phyloP scores from a whole-genome alignment of 1,140 invertebrate genomes.

The Drosophila subobscura region DNA sequence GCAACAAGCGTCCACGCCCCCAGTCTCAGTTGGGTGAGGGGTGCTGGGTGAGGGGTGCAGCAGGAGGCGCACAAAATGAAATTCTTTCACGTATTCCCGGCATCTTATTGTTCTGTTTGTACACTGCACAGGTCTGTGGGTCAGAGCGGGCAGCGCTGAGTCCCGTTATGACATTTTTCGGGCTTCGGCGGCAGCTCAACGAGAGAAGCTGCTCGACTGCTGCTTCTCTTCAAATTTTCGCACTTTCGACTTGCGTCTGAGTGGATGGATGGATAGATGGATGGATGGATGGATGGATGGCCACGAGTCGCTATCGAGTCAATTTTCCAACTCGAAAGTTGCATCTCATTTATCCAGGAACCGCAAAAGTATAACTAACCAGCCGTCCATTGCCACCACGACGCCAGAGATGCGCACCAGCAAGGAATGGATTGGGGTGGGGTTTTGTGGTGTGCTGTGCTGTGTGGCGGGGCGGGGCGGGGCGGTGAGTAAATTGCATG shows the following conservation, averaged over 20 bases:
- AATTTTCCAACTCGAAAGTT: slow-evolving; percentile 13
- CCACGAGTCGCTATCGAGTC: too few species aligned
- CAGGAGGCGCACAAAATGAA: background rate
- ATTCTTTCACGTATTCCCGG: background rate
- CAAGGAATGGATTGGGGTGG: too few species aligned
- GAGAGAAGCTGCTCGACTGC: background rate
- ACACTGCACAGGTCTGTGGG: background rate
- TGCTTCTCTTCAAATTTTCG: background rate
- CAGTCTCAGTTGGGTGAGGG: too few species aligned
- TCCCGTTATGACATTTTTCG: too few species aligned
- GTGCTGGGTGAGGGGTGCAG: too few species aligned
- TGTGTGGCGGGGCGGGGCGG: too few species aligned
- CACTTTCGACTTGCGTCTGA: background rate
- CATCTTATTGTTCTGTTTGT: background rate
- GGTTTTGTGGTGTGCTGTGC: too few species aligned
- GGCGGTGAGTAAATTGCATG: too few species aligned
- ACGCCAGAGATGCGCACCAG: background rate
- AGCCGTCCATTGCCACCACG: background rate
- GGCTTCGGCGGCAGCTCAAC: background rate
- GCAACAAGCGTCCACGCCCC: background rate
- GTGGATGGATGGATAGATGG: too few species aligned
- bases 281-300: too few species aligned
- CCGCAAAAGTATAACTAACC: slow-evolving; percentile 17
- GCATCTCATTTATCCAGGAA: slow-evolving; percentile 19
- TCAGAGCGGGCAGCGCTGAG: background rate